Conservation (phyloP, 2,797 vertebrate genomes). For the Enteromius viviparus region DNA sequence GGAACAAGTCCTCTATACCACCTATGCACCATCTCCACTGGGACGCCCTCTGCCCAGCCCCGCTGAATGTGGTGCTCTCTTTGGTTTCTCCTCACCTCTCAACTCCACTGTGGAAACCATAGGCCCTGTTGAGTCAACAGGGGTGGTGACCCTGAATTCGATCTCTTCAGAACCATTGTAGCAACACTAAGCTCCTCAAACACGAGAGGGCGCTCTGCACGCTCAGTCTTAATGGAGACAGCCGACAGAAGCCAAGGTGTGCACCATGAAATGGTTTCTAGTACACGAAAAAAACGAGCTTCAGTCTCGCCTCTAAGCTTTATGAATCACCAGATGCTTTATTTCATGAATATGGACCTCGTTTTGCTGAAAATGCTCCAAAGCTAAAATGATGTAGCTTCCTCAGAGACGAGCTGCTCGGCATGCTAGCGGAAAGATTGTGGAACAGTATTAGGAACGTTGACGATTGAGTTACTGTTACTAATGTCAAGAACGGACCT, state of each 20-base stretch:
- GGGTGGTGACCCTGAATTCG: conserved; percentile 54
- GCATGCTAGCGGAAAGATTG: conserved; percentile 29
- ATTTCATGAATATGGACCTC: conserved; percentile 59
- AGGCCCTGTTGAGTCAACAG: conserved; percentile 44
- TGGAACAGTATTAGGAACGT: conserved; percentile 15
- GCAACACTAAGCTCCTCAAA: conserved; percentile 57
- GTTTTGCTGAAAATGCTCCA: conserved; percentile 55
- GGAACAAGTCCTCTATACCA: conserved; percentile 67
- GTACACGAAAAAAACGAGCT: conserved; percentile 63
- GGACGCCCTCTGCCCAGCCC: conserved; percentile 31
- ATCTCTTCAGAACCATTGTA: conserved; percentile 65
- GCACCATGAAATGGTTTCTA: conserved; percentile 41
- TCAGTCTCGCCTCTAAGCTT: conserved; percentile 70
- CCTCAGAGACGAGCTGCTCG: conserved; percentile 43
- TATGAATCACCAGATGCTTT: conserved; percentile 76
- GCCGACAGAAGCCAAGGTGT: conserved; percentile 29
- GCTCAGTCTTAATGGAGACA: background rate
- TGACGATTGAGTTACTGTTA: conserved; percentile 17
- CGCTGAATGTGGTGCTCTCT: conserved; percentile 45
- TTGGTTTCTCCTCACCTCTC: conserved; percentile 47
- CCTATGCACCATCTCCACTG: conserved; percentile 73
- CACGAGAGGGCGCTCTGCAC: conserved; percentile 19
- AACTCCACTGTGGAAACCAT: conserved; percentile 69
- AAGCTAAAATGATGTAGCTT: conserved; percentile 65
- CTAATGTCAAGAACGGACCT: conserved; percentile 19